These are phyloP conservation scores for Balearica regulorum DNA, from an alignment of 2,797 vertebrate genomes.

Conservation along the genomic window DNA sequence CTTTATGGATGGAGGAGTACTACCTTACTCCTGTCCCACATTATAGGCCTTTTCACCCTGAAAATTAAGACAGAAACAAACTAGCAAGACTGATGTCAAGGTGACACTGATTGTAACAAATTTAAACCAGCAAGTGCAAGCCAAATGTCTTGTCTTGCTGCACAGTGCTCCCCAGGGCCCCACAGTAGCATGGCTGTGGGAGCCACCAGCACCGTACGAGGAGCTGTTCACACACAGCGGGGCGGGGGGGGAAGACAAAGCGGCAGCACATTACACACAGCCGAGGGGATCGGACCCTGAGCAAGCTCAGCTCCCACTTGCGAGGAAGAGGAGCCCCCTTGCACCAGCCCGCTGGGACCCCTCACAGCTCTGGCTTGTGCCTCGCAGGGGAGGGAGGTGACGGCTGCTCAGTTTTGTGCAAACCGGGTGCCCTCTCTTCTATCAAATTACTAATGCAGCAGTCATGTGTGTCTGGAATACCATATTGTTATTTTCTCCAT, in stretches of 20 bases:
- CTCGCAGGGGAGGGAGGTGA: neutral
- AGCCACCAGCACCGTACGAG: rapidly evolving
- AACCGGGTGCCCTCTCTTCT: neutral
- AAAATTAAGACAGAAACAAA: neutral
- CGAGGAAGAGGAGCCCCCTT: neutral
- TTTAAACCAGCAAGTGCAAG: neutral
- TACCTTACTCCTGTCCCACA: neutral
- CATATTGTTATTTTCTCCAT: neutral
- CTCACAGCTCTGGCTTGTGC: neutral
- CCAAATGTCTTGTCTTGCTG: rapidly evolving
- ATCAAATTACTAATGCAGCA: neutral
- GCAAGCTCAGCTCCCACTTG: neutral
- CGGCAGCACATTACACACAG: rapidly evolving
- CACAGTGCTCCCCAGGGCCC: rapidly evolving
- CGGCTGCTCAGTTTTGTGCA: neutral
- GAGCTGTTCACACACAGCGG: rapidly evolving
- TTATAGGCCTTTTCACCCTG: neutral
- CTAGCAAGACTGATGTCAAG: neutral
- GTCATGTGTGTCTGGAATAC: neutral
- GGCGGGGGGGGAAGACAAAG: rapidly evolving
- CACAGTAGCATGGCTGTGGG: rapidly evolving
- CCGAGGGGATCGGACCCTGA: too few species aligned
- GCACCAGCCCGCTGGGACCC: neutral
- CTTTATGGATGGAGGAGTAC: neutral
- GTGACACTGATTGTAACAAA: neutral